Conservation (phyloP, 2,888 invertebrate species). For the Limenitis camilla region DNA sequence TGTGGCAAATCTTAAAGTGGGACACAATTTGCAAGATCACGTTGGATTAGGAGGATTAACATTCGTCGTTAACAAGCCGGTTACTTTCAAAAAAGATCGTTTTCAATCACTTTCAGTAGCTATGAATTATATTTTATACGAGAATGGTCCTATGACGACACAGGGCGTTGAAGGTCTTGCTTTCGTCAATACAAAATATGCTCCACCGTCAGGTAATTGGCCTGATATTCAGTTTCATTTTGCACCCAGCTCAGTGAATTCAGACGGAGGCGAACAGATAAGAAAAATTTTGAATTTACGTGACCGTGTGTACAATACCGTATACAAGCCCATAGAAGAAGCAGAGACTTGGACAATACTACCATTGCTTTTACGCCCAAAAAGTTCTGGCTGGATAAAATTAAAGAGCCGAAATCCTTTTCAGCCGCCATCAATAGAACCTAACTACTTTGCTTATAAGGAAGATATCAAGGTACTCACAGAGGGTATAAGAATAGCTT, state of each 20-base stretch:
- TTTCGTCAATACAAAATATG: constrained; percentile 90
- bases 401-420: constrained; percentile 87
- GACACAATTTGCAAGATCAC: constrained; percentile 90
- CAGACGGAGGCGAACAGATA: constrained; percentile 87
- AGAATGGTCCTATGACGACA: constrained; percentile 88
- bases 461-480: constrained; percentile 85
- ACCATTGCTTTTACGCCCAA: constrained; percentile 87
- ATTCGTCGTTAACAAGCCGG: constrained; percentile 85
- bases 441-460: constrained; percentile 92
- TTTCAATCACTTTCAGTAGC: constrained; percentile 85
- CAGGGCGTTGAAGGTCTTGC: constrained; percentile 91
- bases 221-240: constrained; percentile 93
- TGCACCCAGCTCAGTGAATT: constrained; percentile 87
- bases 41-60: constrained; percentile 90
- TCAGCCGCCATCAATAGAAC: constrained; percentile 88
- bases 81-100: constrained; percentile 84
- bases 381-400: constrained; percentile 90
- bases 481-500: constrained; percentile 89
- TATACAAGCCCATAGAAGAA: constrained; percentile 85
- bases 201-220: constrained; percentile 83
- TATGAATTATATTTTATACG: constrained; percentile 86
- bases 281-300: constrained; percentile 82
- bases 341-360: constrained; percentile 90
- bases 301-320: constrained; percentile 87
- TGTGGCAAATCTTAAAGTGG: constrained; percentile 83